Conservation (phyloP, 2,113 vertebrate genomes). For the Pseudorectes ferrugineus region DNA sequence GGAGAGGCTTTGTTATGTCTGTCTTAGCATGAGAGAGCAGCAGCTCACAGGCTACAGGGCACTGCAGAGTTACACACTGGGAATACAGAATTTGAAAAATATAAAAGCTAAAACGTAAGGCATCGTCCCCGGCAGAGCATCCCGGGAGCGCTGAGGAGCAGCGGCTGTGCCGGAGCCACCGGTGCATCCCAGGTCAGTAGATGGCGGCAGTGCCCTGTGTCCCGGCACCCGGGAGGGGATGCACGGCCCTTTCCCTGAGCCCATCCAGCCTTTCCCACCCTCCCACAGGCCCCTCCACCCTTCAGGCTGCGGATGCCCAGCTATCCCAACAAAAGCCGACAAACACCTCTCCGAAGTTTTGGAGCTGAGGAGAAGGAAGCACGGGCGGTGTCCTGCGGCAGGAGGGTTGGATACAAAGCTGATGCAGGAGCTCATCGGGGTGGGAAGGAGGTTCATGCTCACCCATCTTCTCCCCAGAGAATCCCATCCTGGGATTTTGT, state of each 20-base stretch:
- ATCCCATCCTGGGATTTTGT: not conserved
- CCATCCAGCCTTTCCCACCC: not conserved
- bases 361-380: not conserved
- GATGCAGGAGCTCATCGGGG: accelerated
- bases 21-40: too few species aligned
- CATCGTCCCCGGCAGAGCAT: not conserved
- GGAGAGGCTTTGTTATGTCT: too few species aligned
- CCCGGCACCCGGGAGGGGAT: not conserved
- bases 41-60: too few species aligned
- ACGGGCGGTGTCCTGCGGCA: accelerated
- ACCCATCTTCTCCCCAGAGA: not conserved
- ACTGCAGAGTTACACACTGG: too few species aligned
- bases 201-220: conserved; percentile 7
- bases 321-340: not conserved
- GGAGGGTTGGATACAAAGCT: not conserved
- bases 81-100: too few species aligned
- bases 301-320: accelerated
- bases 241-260: not conserved
- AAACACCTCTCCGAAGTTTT: not conserved
- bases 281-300: not conserved
- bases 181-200: not conserved
- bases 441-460: not conserved
- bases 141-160: accelerated
- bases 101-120: too few species aligned
- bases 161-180: not conserved